Conservation (phyloP, 2,113 vertebrate genomes). For the Anseranas semipalmata region DNA sequence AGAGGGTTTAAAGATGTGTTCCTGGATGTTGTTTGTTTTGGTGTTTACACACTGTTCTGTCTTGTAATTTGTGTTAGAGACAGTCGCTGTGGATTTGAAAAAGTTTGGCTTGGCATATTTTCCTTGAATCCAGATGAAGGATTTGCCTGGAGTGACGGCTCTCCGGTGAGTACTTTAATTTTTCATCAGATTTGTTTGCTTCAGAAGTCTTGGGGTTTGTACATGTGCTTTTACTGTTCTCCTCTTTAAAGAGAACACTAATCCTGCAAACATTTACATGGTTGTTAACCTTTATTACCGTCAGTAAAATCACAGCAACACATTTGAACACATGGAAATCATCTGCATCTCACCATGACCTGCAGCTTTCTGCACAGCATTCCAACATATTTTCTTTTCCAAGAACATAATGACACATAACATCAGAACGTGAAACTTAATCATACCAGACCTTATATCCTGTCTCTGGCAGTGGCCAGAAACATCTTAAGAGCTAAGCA, state of each 20-base stretch:
- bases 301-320: not conserved
- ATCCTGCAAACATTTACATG: not conserved
- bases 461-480: not conserved
- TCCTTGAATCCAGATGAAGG: constrained; percentile 78
- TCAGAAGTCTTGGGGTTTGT: not conserved
- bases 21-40: not conserved
- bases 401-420: not conserved
- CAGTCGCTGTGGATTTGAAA: not conserved
- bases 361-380: not conserved
- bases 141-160: constrained; percentile 88
- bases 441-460: not conserved
- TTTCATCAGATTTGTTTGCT: not conserved
- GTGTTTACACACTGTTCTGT: not conserved
- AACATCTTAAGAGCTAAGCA: not conserved
- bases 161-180: constrained; percentile 79
- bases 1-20: not conserved
- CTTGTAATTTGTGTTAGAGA: constrained; percentile 8
- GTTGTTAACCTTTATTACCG: not conserved
- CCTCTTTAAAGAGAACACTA: not conserved
- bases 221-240: not conserved
- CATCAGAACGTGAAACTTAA: not conserved
- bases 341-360: not conserved
- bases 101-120: constrained; percentile 85
- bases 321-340: not conserved
- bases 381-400: not conserved